Base-by-base conservation (phyloP, 2,888 invertebrate species). In the Crematogaster levior region DNA sequence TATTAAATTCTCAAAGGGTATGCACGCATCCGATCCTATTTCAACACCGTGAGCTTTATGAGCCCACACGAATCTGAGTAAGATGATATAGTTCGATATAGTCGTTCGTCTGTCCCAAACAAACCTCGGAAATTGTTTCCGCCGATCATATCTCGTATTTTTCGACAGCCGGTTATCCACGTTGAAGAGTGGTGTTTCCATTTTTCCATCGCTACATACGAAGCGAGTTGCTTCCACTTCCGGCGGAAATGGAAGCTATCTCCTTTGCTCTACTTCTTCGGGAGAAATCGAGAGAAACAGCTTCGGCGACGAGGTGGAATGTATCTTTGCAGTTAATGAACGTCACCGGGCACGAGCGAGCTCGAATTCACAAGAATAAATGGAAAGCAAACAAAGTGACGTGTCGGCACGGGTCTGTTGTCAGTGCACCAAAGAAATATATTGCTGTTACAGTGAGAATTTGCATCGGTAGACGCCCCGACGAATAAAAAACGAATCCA, bases 301-400 rank as follows among this genome's bases (percentile, higher is more conserved):
- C 68, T 1, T 24, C 9, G 43, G 56, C 18, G 66, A 30, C 77
- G 74, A 53, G 40, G 53, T 30, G 21, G 40, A 18, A 12, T 46
- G 73, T 34, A 48, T 66, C 77, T 77, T 68, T 46, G 34, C 66
- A 34, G 77, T 77, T 77, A 77, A 77, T 77, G 56, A 77, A 77
- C 56, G 77, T 68, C 43, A 56, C 30, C 68, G 56, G 43, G 56
- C 43, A 37, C 40, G 75, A 75, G 37, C 63, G 30, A 66, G 77
- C 66, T 77, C 30, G 56, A 77, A 77, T 77, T 68, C 66, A 21
- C 43, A 30, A 18, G 77, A 77, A 68, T 77, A 77, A 58, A 77
- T 77, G 77, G 56, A 77, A 77, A 77, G 68, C 77, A 77, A 77
- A 77, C 68, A 77, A 68, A 77, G 68, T 77, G 77, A 77, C 68